Percentiles rank a stretch among this genome's conserved stretches.
These are phyloP conservation scores for Digitonthophagus gazella DNA, from an alignment of 2,888 invertebrate species.

Conservation along the genomic window DNA sequence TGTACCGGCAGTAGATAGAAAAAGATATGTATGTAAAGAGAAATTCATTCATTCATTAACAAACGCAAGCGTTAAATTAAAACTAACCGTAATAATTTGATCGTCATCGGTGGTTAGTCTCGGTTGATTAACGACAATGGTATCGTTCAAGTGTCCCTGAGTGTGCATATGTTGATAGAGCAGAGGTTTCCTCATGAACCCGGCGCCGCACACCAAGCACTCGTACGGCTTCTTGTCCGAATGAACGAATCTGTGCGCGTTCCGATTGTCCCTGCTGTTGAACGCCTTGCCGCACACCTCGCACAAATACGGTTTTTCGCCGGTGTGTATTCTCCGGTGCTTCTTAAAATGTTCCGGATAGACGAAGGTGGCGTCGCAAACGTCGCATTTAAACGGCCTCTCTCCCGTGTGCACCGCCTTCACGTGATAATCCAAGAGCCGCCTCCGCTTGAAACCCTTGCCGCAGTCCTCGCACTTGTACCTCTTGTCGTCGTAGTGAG, in stretches of 20 bases:
- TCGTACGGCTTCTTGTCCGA: constrained; percentile 86
- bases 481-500: constrained; percentile 73
- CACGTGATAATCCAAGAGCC: constrained; percentile 76
- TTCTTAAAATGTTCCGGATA: constrained; percentile 82
- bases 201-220: constrained; percentile 75
- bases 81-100: constrained; percentile 49
- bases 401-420: constrained; percentile 80
- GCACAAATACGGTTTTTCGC: constrained; percentile 42
- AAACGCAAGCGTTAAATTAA: constrained; percentile 34
- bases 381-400: constrained; percentile 69
- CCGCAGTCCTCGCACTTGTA: constrained; percentile 70
- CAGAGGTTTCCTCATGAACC: constrained; percentile 80
- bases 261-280: constrained; percentile 80
- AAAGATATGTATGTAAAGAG: too few relatives aligned
- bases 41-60: too few relatives aligned
- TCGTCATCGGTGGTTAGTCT: constrained; percentile 62
- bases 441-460: constrained; percentile 69
- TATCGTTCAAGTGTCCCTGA: constrained; percentile 73
- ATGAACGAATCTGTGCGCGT: constrained; percentile 81
- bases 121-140: constrained; percentile 81
- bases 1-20: too few relatives aligned
- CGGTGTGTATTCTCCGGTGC: constrained; percentile 75
- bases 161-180: constrained; percentile 75
- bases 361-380: constrained; percentile 76
- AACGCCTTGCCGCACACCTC: constrained; percentile 81